Evolutionary conservation across 1,140 invertebrate genomes (phyloP), one percentile per base, ranked within the genome.

Genomic region (Trichonephila clavata): DNA sequence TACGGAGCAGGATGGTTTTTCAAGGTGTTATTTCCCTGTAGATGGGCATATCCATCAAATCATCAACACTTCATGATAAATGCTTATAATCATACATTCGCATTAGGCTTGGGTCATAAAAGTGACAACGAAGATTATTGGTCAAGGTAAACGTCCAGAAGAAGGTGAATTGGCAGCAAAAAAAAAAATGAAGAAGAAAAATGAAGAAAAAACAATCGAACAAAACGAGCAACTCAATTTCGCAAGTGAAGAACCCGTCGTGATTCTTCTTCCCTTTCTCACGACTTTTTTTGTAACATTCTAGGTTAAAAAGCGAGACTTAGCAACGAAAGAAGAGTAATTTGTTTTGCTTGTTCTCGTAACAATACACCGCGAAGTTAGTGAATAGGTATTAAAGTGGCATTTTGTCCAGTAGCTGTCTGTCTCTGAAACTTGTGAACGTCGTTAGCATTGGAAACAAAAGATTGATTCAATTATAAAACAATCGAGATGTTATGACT

Each of bases 101-200:
- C 81, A 57, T 59, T 83, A 14, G 14, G 1, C 20, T 24, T 77
- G 14, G 71, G 24, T 50, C 50, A 50, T 77, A 18, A 16, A 57
- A 83, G 81, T 83, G 81, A 83, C 81, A 83, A 14, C 43, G 81
- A 59, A 14, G 50, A 83, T 83, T 83, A n/a, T 57, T 59, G 81
- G 81, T 59, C 81, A 83, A 83, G 81, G 81, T 27, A 59, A 83
- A 83, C 81, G 50, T 83, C 81, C 81, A 83, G 50, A n/a, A 10
- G 16, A 81, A n/a, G 50, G 6, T 50, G 50, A 59, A 59, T 3
- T n/a, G 21, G 18, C 71, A 16, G 6, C n/a, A 1, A 16, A 18
- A 39, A 27, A 50, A 50, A 57, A 57, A n/a, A 57, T 21, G 57
- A 24, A 13, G 21, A 57, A 57, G 0, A 21, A 21, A 50, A n/a